Percentiles rank a stretch among this genome's conserved stretches.
These are phyloP conservation scores for Plagiodera versicolora DNA, from an alignment of 2,888 invertebrate genomes.

Conservation along the genomic window DNA sequence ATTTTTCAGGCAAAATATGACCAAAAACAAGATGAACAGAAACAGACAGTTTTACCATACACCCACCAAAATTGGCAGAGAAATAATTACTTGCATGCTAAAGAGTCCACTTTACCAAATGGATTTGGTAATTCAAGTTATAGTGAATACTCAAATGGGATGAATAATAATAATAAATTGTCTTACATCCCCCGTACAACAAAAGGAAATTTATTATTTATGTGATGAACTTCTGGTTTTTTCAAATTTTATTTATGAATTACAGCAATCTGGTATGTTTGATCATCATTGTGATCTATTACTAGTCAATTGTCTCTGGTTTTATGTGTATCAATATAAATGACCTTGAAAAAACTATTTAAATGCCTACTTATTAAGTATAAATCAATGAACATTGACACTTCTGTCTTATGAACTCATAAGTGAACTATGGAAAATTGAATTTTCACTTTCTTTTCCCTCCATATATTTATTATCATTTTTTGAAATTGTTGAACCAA, in stretches of 20 bases:
- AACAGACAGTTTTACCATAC: conserved; percentile 60
- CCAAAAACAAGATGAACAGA: conserved; percentile 59
- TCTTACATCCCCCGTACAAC: conserved; percentile 43
- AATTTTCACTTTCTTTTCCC: too few relatives aligned
- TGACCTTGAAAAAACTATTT: too few relatives aligned
- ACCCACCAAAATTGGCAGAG: conserved; percentile 52
- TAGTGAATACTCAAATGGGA: conserved; percentile 36
- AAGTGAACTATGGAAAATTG: too few relatives aligned
- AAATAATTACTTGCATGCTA: conserved; percentile 66
- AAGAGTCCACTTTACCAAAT: conserved; percentile 21
- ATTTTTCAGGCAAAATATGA: conserved; percentile 69
- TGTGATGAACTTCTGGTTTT: conserved; percentile 26
- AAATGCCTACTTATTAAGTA: too few relatives aligned
- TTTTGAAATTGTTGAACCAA: too few relatives aligned
- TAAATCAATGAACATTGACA: too few relatives aligned
- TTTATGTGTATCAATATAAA: too few relatives aligned
- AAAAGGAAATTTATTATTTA: conserved; percentile 49
- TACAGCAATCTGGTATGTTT: background rate
- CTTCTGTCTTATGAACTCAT: too few relatives aligned
- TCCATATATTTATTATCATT: too few relatives aligned
- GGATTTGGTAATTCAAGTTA: conserved; percentile 28
- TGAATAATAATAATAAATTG: conserved; percentile 45
- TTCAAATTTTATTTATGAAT: background rate
- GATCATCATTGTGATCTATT: background rate
- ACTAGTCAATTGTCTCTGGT: background rate